Evolutionary conservation across 2,888 invertebrate species (phyloP).

Genomic region (Eledona agricola): DNA sequence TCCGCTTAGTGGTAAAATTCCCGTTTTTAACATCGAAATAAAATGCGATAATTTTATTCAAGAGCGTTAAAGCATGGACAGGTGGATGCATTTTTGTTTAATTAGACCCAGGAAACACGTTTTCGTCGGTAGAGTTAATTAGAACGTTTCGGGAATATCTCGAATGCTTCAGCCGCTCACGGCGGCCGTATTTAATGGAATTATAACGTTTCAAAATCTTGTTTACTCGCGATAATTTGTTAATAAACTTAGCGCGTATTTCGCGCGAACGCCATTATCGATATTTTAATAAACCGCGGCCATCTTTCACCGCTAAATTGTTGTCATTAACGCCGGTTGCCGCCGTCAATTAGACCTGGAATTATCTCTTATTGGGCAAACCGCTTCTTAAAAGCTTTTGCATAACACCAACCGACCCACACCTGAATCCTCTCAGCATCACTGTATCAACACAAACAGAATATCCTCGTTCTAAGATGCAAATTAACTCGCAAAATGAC

Average conservation of each 20-base stretch:
- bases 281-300: conserved; percentile 17
- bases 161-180: conserved; percentile 20
- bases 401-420: no score
- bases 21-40: conserved; percentile 30
- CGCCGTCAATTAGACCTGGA: conserved; percentile 5
- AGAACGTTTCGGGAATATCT: conserved; percentile 34
- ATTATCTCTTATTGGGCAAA: conserved; percentile 4
- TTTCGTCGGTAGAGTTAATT: conserved; percentile 37
- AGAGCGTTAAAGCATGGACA: conserved; percentile 37
- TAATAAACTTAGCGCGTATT: conserved; percentile 19
- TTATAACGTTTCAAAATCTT: conserved; percentile 25
- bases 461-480: no score
- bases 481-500: no score
- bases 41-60: conserved; percentile 41
- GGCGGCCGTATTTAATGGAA: conserved; percentile 23
- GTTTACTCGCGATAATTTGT: conserved; percentile 29
- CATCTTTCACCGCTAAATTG: conserved; percentile 6
- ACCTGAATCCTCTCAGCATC: no score
- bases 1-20: conserved; percentile 30
- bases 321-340: conserved; percentile 16
- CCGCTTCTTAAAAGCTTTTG: conserved; percentile 4
- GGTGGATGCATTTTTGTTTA: conserved; percentile 42
- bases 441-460: no score
- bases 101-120: conserved; percentile 41
- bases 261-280: conserved; percentile 13